phyloP scores from a whole-genome alignment of 2,797 vertebrate species.

The Catharus ustulatus region DNA sequence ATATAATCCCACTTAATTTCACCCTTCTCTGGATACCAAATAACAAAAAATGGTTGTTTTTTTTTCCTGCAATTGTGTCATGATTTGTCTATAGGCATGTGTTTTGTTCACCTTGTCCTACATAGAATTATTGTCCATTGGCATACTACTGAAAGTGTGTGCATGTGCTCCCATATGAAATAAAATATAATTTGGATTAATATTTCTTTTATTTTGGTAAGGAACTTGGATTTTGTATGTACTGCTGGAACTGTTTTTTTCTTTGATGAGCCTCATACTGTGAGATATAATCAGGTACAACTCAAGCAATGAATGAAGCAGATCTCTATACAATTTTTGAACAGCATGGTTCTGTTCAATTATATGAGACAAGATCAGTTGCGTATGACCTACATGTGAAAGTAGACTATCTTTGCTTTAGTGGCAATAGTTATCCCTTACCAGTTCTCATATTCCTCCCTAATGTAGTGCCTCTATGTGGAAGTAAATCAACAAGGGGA shows the following conservation, averaged over 20 bases:
- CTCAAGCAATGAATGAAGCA: neutral
- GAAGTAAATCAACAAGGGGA: neutral
- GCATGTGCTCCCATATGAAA: neutral
- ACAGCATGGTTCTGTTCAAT: neutral
- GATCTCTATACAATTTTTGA: neutral
- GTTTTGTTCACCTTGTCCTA: neutral
- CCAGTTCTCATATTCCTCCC: neutral
- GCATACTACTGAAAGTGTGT: neutral
- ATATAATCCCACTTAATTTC: neutral
- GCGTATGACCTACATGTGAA: neutral
- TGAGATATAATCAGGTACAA: neutral
- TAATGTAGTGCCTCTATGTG: neutral
- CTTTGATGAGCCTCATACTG: neutral
- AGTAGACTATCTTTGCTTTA: neutral
- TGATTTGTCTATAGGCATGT: neutral
- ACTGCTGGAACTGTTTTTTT: neutral
- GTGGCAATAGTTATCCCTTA: neutral
- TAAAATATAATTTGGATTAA: neutral
- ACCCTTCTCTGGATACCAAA: neutral
- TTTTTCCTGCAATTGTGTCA: neutral
- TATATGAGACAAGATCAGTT: neutral
- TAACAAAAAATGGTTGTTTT: neutral
- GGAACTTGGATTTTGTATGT: neutral
- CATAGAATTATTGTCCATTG: neutral
- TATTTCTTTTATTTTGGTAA: neutral